Evolutionary conservation across 2,797 vertebrate genomes (phyloP), one percentile per base, ranked within the genome.

Genomic region (Sparidentex hasta): DNA sequence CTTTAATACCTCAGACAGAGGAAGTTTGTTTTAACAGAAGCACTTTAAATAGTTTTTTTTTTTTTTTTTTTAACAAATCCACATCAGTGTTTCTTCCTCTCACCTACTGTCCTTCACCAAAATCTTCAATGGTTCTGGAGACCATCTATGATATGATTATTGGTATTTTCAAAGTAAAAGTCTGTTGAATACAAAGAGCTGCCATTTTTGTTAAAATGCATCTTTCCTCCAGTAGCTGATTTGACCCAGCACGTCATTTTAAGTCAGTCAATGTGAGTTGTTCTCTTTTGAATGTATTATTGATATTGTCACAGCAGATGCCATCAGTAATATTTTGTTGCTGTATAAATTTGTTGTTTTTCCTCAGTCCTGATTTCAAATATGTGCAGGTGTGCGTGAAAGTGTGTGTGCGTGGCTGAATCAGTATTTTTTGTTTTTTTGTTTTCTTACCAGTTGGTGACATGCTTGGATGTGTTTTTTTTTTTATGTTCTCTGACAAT

Each of bases 21-120:
- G 96, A 95, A 82, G 86, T 95, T 92, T 86, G 84, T 94, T 93
- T 94, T 92, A 91, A 96, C 93, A 90, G 96, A 97, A 97, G 98
- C 98, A 99, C 98, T 99, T 99, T 99, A 98, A 96, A 96, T 96
- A 93, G 87, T 90, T 94, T 93, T 94, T 92, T 75, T 75, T 74
- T n/a, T 25, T 48, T 33, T 33, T 79, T 78, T 66, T 80, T 83
- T 86, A 84, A 90, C 88, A 90, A 93, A 91, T 94, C 91, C 93
- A 93, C 88, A 93, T 93, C 95, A 96, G 96, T 97, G 96, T 97
- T 93, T 92, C 71, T 82, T 82, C 58, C 65, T 78, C 81, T 58
- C 56, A 65, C 74, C 66, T 77, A 55, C 65, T 82, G 44, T 82
- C 47, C 72, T 80, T 52, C 41, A 80, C 58, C 76, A 85, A 81